Conservation (phyloP, 2,113 vertebrate species). For the Natator depressus region DNA sequence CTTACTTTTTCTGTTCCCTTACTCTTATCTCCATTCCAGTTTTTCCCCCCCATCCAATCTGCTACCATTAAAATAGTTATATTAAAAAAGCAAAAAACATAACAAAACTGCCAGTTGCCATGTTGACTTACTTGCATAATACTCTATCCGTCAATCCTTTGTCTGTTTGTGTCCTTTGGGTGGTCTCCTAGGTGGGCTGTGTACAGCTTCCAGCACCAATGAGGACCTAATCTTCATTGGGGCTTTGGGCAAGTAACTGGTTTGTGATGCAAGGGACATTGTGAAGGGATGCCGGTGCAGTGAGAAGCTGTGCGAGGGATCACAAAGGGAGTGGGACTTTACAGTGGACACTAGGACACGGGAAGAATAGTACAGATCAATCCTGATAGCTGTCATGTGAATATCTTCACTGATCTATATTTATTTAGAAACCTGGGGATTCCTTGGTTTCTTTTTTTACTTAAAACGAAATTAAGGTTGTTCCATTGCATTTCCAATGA, state of each 20-base stretch:
- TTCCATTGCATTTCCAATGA: not conserved
- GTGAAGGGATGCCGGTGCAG: not conserved
- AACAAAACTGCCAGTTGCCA: not conserved
- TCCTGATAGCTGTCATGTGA: not conserved
- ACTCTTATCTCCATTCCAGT: not conserved
- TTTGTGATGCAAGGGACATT: not conserved
- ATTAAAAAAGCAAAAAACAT: not conserved
- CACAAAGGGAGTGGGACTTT: not conserved
- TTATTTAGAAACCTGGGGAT: not conserved
- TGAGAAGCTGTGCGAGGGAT: not conserved
- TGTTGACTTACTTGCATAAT: not conserved
- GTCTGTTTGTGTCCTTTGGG: not conserved
- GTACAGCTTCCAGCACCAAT: not conserved
- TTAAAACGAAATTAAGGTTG: not conserved
- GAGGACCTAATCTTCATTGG: not conserved
- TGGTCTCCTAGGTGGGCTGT: not conserved
- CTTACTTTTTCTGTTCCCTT: not conserved
- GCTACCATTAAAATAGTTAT: not conserved
- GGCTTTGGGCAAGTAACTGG: not conserved
- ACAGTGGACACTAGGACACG: rapidly evolving
- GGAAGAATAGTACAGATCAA: not conserved
- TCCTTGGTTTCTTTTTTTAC: not conserved
- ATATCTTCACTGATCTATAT: not conserved
- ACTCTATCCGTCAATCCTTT: not conserved
- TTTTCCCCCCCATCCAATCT: not conserved